phyloP scores from a whole-genome alignment of 2,113 vertebrate genomes.

The Xyrauchen texanus region DNA sequence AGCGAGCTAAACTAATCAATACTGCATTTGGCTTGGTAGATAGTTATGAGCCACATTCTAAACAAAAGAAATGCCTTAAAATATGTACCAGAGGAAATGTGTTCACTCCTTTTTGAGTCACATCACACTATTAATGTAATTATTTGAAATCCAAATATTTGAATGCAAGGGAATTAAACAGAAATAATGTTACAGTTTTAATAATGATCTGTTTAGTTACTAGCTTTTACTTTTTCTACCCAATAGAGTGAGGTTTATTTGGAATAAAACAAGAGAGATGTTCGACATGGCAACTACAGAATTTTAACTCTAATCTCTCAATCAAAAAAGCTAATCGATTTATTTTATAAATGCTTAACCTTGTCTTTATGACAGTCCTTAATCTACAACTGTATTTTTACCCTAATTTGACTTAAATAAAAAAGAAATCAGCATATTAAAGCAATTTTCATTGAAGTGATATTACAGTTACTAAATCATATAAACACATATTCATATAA shows the following conservation, averaged over 20 bases:
- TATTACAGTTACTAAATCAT: too few relatives aligned
- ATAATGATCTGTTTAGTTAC: too few relatives aligned
- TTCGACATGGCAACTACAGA: too few relatives aligned
- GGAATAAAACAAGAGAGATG: too few relatives aligned
- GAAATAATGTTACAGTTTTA: conserved; percentile 6
- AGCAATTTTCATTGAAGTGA: too few relatives aligned
- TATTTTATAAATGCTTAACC: neutral
- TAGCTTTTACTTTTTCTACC: neutral
- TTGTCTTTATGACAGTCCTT: conserved; percentile 8
- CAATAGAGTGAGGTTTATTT: too few relatives aligned
- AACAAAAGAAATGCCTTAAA: too few relatives aligned
- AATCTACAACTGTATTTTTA: neutral
- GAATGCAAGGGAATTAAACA: neutral
- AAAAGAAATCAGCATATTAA: too few relatives aligned
- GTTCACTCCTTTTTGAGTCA: conserved; percentile 17
- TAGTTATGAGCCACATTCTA: neutral
- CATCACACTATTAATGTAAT: conserved; percentile 13
- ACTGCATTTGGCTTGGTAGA: neutral
- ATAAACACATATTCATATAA: too few relatives aligned
- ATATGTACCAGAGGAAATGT: conserved; percentile 13
- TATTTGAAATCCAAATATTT: conserved; percentile 33
- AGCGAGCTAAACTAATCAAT: conserved; percentile 8
- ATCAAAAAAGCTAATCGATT: too few relatives aligned
- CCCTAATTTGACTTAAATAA: too few relatives aligned
- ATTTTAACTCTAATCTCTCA: too few relatives aligned